Evolutionary conservation across 2,888 invertebrate genomes (phyloP), one percentile per base, ranked within the genome.

Genomic region (Masnerella sp.): DNA sequence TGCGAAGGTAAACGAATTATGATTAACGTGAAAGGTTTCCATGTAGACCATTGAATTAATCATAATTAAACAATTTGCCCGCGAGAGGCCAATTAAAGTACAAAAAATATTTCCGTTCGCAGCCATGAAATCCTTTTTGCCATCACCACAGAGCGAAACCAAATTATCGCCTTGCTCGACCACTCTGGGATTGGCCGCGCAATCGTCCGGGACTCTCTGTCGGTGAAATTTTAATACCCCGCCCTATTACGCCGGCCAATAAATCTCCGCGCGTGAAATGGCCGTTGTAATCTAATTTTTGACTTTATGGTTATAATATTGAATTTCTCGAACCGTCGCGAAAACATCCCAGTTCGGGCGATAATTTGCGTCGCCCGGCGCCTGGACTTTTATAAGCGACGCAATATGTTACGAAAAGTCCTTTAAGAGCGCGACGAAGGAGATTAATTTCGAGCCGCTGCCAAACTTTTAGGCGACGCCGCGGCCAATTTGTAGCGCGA

Each of bases 391-490:
- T 69, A 65, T 69, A 72, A 69, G 65, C 64, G 65, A 14, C 30
- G 73, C 64, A 68, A 68, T 71, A 71, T 67, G 64, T 76, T 74
- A 71, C 62, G 28, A n/a, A 54, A 76, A 71, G 68, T 59, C 64
- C 70, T 76, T 74, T 61, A 73, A 71, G 67, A 67, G 61, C 56
- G 30, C 56, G 42, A 36, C 25, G 61, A 75, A 76, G 73, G 76
- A 76, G 76, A 78, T 77, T 72, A 75, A 78, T 76, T 76, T 47
- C 69, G 72, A 40, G 42, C 59, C 62, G 75, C 71, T 71, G 76
- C 69, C 75, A 74, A 76, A 79, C 74, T 79, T 74, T 74, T 56
- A 43, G 65, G 52, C 56, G 47, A 40, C 62, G 54, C 51, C 61
- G 72, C 67, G 70, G 43, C 74, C 69, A 73, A 76, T 77, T 73